phyloP scores from a whole-genome alignment of 2,797 vertebrate species.

The Cephalopachus bancanus region DNA sequence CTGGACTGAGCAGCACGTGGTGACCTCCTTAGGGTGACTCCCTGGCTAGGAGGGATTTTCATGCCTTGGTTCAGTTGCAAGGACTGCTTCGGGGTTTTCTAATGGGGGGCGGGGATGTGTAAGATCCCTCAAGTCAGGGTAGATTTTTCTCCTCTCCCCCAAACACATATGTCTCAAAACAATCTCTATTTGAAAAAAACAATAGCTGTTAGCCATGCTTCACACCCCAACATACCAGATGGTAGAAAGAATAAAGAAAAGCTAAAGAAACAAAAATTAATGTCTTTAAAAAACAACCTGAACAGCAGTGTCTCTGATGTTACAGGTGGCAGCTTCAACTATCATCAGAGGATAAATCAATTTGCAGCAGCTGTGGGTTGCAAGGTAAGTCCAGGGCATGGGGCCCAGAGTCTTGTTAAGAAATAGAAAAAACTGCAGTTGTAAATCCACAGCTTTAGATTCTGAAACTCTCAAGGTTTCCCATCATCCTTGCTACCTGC shows the following conservation, averaged over 20 bases:
- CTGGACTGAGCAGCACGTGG: background rate
- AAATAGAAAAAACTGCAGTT: slow-evolving; percentile 48
- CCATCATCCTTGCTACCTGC: fast-evolving
- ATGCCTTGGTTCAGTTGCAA: background rate
- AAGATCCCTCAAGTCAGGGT: background rate
- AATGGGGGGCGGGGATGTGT: background rate
- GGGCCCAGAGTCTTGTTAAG: slow-evolving; percentile 77
- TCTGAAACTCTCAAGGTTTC: background rate
- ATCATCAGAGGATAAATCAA: slow-evolving; percentile 75
- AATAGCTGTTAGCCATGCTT: background rate
- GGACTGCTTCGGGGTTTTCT: background rate
- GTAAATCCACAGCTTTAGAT: background rate
- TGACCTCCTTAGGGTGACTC: too few species aligned
- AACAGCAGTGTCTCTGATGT: slow-evolving; percentile 22
- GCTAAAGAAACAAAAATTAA: background rate
- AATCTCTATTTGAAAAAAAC: background rate
- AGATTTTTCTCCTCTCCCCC: background rate
- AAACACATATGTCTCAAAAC: background rate
- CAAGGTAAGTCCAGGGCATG: slow-evolving; percentile 68
- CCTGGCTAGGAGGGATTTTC: background rate
- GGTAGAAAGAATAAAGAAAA: slow-evolving; percentile 57
- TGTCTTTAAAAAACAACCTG: slow-evolving; percentile 50
- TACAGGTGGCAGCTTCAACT: slow-evolving; percentile 37
- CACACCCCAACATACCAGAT: background rate
- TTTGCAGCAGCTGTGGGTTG: slow-evolving; percentile 76